Base-by-base conservation (phyloP, 2,113 vertebrate genomes). In the Hiodon alosoides region DNA sequence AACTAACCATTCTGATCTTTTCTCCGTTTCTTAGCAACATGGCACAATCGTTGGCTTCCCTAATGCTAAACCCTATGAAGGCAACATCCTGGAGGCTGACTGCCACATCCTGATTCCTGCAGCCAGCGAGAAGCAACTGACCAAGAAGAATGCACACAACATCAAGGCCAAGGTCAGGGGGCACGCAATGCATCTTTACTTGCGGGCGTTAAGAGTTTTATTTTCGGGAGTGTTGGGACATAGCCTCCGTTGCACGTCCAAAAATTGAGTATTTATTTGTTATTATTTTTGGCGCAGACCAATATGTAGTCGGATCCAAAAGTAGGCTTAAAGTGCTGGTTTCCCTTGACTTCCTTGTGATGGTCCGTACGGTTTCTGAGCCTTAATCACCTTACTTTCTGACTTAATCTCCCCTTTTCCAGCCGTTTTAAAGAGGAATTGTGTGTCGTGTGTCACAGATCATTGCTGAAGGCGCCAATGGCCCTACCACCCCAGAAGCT, bases 71-170 rank as follows among this genome's bases (percentile, higher is more conserved):
- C 87, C 89, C 0, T 96, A 96, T 9, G 92, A 97, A 57, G 95
- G 94, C 60, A 97, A 76, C 80, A 95, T 99, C 81, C 84, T 99
- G 83, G 97, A 99, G 83, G 94, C 90, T 2, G 94, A 96, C 55
- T 99, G 97, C 69, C 93, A 99, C 82, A 98, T 99, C 83, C 87
- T 98, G 70, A 94, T 99, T 72, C 97, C 97, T 11, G 97, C 96
- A 14, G 97, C 97, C 81, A 93, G 96, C 0, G 97, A 98, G 88
- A 99, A 96, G 76, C 97, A 99, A 84, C 84, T 98, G 83, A 98
- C 96, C 17, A 94, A 90, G 77, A 89, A 87, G 69, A 98, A 99
- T 0, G 96, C 96, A 2, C 89, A 91, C 78, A 94, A 89, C 16
- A 88, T 99, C 86, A 98, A 95, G 83, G 97, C 97, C 85, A 98